Percentiles rank a stretch among this genome's conserved stretches.
phyloP scores from a whole-genome alignment of 1,140 invertebrate genomes.

The Pseudomyrmex dendroicus region DNA sequence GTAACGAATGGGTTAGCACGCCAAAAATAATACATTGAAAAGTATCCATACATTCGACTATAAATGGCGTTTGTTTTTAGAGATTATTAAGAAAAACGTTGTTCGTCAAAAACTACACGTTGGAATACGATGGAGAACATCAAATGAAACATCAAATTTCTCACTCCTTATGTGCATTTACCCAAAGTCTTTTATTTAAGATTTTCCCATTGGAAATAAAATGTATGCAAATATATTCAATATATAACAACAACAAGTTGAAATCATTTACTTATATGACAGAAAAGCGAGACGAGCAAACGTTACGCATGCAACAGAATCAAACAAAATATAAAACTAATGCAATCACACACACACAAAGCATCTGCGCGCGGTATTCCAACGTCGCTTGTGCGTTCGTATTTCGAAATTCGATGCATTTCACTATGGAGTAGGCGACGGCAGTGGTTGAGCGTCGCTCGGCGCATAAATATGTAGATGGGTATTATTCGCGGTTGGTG shows the following conservation, averaged over 20 bases:
- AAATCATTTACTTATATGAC: neutral
- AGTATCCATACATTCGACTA: too few relatives aligned
- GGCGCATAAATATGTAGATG: conserved; percentile 56
- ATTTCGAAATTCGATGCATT: conserved; percentile 42
- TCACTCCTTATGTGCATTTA: too few relatives aligned
- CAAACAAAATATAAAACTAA: conserved; percentile 16
- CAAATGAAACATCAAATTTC: too few relatives aligned
- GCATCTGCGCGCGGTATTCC: neutral
- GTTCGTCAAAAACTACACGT: too few relatives aligned
- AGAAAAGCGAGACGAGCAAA: too few relatives aligned
- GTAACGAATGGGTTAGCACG: neutral
- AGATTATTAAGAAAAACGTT: too few relatives aligned
- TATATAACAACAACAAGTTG: neutral
- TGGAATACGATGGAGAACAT: too few relatives aligned
- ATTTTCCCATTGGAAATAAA: too few relatives aligned
- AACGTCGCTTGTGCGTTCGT: neutral
- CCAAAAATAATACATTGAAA: conserved; percentile 2
- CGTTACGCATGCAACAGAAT: neutral
- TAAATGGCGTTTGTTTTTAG: too few relatives aligned
- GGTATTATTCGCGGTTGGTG: conserved; percentile 43
- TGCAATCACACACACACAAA: conserved; percentile 10
- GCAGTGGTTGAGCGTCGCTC: neutral
- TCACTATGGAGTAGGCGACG: too few relatives aligned
- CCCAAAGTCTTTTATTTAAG: too few relatives aligned
- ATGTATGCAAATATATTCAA: neutral